Conservation (phyloP, 2,888 invertebrate genomes). For the Isoperla grammatica region DNA sequence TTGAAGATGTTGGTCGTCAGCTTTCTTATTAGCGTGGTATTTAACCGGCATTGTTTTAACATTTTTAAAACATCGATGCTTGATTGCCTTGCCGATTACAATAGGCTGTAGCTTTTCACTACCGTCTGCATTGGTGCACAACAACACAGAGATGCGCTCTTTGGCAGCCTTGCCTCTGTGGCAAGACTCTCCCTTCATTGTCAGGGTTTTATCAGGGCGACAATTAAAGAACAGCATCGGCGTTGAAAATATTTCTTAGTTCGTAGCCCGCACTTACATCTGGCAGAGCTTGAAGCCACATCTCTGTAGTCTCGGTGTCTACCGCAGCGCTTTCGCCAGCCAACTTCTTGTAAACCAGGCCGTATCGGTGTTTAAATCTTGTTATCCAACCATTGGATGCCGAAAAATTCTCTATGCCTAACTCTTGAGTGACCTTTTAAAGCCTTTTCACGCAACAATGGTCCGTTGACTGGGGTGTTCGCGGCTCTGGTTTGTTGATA, state of each 20-base stretch:
- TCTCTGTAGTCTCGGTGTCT: conserved; percentile 15
- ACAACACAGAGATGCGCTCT: conserved; percentile 34
- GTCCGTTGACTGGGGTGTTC: conserved; percentile 28
- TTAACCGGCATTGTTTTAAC: conserved; percentile 2
- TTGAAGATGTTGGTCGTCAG: conserved; percentile 6
- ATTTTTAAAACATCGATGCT: background rate
- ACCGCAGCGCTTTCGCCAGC: conserved; percentile 20
- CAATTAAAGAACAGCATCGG: conserved; percentile 35
- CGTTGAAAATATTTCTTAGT: conserved; percentile 9
- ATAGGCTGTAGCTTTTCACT: conserved; percentile 21
- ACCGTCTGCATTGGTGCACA: too few species aligned
- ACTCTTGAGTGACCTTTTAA: conserved; percentile 23
- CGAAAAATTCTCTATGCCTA: conserved; percentile 26
- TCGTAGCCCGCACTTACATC: conserved; percentile 2
- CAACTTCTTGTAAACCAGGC: conserved; percentile 25
- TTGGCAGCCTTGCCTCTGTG: conserved; percentile 35
- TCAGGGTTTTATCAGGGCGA: conserved; percentile 30
- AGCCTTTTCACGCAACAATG: conserved; percentile 26
- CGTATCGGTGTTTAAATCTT: conserved; percentile 30
- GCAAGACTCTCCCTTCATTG: conserved; percentile 34
- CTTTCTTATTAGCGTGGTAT: conserved; percentile 7
- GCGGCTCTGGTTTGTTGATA: conserved; percentile 17
- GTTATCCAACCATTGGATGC: too few species aligned
- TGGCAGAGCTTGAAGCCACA: conserved; percentile 26
- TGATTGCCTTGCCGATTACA: conserved; percentile 14